These are phyloP conservation scores for Oryzias woworae DNA, from an alignment of 2,113 vertebrate genomes.

Conservation along the genomic window DNA sequence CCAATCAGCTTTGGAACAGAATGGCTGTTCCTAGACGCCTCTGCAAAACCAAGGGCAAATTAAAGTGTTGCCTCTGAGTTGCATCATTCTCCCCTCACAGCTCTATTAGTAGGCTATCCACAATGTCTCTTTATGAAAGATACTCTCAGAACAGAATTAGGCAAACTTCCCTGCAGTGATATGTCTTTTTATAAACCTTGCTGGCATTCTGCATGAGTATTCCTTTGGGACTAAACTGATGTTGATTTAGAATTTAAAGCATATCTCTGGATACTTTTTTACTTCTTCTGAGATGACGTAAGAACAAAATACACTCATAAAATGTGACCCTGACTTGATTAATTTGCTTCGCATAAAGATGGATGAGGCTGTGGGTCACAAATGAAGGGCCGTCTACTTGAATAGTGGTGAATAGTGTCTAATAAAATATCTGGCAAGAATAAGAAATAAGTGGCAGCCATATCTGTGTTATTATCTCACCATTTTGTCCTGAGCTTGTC, in stretches of 20 bases:
- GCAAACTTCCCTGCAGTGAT: slow-evolving; percentile 71
- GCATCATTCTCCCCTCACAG: slow-evolving; percentile 79
- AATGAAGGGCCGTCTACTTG: slow-evolving; percentile 10
- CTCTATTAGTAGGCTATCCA: slow-evolving; percentile 75
- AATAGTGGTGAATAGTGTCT: slow-evolving; percentile 14
- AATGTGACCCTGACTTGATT: slow-evolving; percentile 15
- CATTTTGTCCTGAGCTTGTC: slow-evolving; percentile 18
- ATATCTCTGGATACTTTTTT: slow-evolving; percentile 21
- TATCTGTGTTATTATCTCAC: slow-evolving; percentile 7
- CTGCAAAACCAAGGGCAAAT: slow-evolving; percentile 75
- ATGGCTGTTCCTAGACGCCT: slow-evolving; percentile 71
- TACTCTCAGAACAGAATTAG: slow-evolving; percentile 68
- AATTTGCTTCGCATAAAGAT: slow-evolving; percentile 29
- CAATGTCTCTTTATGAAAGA: slow-evolving; percentile 72
- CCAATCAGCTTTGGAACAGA: slow-evolving; percentile 69
- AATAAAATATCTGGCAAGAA: slow-evolving; percentile 5
- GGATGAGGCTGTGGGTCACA: slow-evolving; percentile 22
- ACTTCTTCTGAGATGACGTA: slow-evolving; percentile 31
- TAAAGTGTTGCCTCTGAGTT: slow-evolving; percentile 77
- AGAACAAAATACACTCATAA: background rate
- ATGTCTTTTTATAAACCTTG: slow-evolving; percentile 71
- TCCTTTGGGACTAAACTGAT: slow-evolving; percentile 48
- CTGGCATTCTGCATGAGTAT: slow-evolving; percentile 56
- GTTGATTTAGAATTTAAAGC: slow-evolving; percentile 41
- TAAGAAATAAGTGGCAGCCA: background rate